Conservation (phyloP, 2,113 vertebrate species). For the Pteronura brasiliensis region DNA sequence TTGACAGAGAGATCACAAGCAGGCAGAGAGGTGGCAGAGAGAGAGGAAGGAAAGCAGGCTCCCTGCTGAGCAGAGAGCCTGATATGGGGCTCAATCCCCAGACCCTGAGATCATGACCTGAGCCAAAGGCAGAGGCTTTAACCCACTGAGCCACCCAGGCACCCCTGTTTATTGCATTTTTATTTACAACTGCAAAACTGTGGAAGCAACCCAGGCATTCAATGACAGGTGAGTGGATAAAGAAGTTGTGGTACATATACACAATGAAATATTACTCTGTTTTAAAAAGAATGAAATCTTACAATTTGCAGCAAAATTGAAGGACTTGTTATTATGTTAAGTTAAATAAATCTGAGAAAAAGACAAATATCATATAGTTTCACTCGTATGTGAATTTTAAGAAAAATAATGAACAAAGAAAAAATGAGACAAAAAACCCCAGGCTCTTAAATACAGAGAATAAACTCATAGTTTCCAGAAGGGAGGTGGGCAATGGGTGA, state of each 20-base stretch:
- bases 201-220: not conserved
- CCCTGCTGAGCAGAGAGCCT: too few species aligned
- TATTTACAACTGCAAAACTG: not conserved
- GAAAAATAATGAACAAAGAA: not conserved
- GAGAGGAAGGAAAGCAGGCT: too few species aligned
- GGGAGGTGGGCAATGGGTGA: not conserved
- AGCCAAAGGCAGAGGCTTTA: too few species aligned
- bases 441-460: not conserved
- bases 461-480: not conserved
- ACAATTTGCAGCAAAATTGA: not conserved
- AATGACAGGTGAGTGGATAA: not conserved
- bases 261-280: not conserved
- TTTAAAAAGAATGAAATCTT: not conserved
- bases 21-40: too few species aligned
- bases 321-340: not conserved
- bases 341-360: not conserved
- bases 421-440: not conserved
- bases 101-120: too few species aligned
- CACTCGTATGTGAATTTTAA: not conserved
- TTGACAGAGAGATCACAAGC: too few species aligned
- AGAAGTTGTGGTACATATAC: not conserved
- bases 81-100: accelerated
- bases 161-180: not conserved
- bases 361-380: not conserved
- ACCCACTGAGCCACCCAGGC: too few species aligned